Percentiles rank a stretch among this genome's conserved stretches.
phyloP scores from a whole-genome alignment of 2,888 invertebrate genomes.

The Deilephila porcellus region DNA sequence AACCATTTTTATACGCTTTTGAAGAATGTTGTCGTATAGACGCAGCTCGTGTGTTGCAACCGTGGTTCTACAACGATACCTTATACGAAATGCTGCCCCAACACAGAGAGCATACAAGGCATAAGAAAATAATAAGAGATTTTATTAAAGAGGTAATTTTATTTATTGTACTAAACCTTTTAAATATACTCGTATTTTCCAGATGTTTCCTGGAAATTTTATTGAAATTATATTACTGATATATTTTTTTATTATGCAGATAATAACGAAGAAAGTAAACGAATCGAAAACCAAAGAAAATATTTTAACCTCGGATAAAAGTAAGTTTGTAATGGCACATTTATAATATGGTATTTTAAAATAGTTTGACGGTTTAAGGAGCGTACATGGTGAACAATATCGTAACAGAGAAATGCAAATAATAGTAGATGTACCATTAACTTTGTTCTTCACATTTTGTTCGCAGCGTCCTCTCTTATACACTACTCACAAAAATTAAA shows the following conservation, averaged over 20 bases:
- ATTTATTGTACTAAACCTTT: neutral
- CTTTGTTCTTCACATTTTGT: too few relatives aligned
- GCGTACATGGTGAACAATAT: too few relatives aligned
- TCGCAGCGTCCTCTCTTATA: too few relatives aligned
- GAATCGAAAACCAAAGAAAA: neutral
- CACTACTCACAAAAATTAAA: too few relatives aligned
- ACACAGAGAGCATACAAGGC: slow-evolving; percentile 31
- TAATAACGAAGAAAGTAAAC: neutral
- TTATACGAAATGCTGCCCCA: slow-evolving; percentile 45
- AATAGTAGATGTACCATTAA: too few relatives aligned
- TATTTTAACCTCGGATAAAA: neutral
- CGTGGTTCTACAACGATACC: slow-evolving; percentile 51
- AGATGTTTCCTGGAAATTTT: too few relatives aligned
- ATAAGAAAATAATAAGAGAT: slow-evolving; percentile 30
- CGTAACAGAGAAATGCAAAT: too few relatives aligned
- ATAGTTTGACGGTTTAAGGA: too few relatives aligned
- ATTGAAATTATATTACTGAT: too few relatives aligned
- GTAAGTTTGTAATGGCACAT: neutral
- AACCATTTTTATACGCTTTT: slow-evolving; percentile 50
- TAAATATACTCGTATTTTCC: too few relatives aligned
- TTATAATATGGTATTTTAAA: too few relatives aligned
- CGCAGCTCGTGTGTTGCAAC: slow-evolving; percentile 47
- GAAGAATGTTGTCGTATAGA: slow-evolving; percentile 42
- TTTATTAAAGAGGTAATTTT: slow-evolving; percentile 37
- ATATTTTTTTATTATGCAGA: neutral